Percentiles rank a stretch among this genome's conserved stretches.
Evolutionary conservation across 2,113 vertebrate species (phyloP).

Genomic region (Poecile atricapillus): DNA sequence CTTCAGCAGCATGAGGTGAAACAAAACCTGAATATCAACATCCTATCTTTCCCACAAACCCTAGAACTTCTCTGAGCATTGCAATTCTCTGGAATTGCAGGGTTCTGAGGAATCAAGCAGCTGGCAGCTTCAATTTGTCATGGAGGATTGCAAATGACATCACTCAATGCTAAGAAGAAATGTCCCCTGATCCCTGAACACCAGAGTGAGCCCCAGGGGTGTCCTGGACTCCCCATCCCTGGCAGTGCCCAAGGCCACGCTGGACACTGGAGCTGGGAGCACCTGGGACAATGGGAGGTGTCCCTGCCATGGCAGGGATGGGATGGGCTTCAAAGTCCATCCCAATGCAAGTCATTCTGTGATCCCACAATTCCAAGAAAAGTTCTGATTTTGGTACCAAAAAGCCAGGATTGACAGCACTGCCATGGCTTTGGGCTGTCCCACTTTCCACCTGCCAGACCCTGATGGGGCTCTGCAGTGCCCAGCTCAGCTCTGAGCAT

Average conservation of each 20-base stretch:
- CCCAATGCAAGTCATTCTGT: background rate
- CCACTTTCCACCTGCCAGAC: background rate
- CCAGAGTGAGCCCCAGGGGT: background rate
- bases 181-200: background rate
- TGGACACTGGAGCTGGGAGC: background rate
- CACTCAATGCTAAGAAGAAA: background rate
- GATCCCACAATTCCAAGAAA: background rate
- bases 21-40: background rate
- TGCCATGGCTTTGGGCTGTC: background rate
- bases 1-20: background rate
- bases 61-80: background rate
- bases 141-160: background rate
- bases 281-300: background rate
- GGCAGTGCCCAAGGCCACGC: background rate
- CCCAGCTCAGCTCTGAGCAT: background rate
- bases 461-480: background rate
- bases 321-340: rapidly evolving
- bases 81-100: background rate
- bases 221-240: rapidly evolving
- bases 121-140: background rate
- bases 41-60: background rate
- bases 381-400: background rate
- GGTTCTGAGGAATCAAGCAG: background rate
- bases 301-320: background rate
- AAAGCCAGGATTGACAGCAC: background rate